phyloP scores from a whole-genome alignment of 2,797 vertebrate species.

The Enteromius mattozi region DNA sequence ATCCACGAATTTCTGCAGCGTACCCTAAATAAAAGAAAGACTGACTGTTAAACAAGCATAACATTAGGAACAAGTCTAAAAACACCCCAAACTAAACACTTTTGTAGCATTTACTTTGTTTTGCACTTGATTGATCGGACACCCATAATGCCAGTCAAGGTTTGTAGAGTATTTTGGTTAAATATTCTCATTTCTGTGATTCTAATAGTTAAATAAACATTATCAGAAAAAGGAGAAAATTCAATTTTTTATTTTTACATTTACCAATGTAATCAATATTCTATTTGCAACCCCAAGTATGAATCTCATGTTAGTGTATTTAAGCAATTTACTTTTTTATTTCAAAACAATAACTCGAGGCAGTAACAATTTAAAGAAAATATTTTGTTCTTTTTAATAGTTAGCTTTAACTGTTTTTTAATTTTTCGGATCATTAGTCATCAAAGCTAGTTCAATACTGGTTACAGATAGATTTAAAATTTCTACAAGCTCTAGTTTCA shows the following conservation, averaged over 20 bases:
- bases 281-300: background rate
- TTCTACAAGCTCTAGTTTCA: background rate
- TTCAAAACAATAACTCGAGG: background rate
- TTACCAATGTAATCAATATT: background rate
- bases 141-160: background rate
- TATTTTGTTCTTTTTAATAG: background rate
- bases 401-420: background rate
- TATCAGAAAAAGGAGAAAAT: background rate
- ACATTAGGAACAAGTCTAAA: background rate
- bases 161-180: background rate
- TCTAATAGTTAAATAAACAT: background rate
- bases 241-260: background rate
- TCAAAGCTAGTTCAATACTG: background rate
- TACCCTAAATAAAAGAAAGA: slow-evolving; percentile 79
- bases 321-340: background rate
- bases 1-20: slow-evolving; percentile 98
- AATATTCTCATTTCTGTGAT: too few relatives aligned
- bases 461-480: background rate
- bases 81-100: background rate
- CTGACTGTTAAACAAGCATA: background rate
- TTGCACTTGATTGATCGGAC: background rate
- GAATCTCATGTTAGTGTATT: background rate
- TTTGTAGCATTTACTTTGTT: background rate
- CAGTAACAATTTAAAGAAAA: background rate
- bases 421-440: background rate